Base-by-base conservation (phyloP, 2,888 invertebrate genomes). In the Esperia sulphurella region DNA sequence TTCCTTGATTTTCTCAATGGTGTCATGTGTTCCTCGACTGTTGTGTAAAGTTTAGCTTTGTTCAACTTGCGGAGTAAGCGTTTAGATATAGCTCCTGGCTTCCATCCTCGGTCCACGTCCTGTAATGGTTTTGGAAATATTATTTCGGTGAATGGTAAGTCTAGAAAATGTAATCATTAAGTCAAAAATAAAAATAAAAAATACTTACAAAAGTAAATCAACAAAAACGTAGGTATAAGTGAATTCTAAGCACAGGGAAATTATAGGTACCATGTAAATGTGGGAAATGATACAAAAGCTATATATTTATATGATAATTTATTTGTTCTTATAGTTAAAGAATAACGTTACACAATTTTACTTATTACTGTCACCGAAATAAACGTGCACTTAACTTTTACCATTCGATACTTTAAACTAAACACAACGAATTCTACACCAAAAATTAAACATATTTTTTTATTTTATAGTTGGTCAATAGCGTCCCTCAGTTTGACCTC, bases 31-130 rank as follows among this genome's bases (percentile, higher is more conserved):
- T 61, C 49, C 1, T 65, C 61, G 0, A 59, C 54, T 1, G 56
- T 59, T 12, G 59, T 66, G 31, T 52, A 52, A 9, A 46, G 48
- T 57, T 82, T 83, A 0, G 75, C 83, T 47, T 71, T 67, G 21
- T 76, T 79, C 6, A 87, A 58, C 52, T 72, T 69, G 29, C 65
- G 65, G 0, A 87, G 64, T 4, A 88, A 66, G 8, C 69, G 70
- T 46, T 79, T 83, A 0, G 84, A 76, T 48, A 88, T 76, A 0
- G 87, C 87, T 0, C 88, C 88, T 3, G 88, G 88, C 49, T 63
- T 79, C 88, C 88, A 89, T 30, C 82, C 83, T 33, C 64, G 61
- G n/a, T 61, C 54, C 3, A 76, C 21, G 2, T 2, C 66, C 84
- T 87, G 53, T 48, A 44, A 55, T 35, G 8, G 31, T 10, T 5